phyloP scores from a whole-genome alignment of 1,140 invertebrate species.

The Drosophila seguyi region DNA sequence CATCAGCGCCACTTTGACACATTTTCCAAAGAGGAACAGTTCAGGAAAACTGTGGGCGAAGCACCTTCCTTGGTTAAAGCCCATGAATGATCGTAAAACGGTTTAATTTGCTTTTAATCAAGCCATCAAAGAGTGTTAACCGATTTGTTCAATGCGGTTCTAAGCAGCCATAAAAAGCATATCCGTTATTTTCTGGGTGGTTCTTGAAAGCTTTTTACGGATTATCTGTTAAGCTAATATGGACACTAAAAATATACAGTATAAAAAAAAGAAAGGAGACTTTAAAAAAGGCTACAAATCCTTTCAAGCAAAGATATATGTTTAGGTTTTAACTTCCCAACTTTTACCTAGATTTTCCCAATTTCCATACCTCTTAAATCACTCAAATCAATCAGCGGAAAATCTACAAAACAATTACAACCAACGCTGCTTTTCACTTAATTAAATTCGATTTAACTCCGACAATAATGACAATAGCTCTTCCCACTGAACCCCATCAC shows the following conservation, averaged over 20 bases:
- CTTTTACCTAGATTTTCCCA: not conserved
- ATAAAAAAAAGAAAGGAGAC: not conserved
- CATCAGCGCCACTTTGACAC: conserved; percentile 46
- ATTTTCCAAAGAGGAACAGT: conserved; percentile 16
- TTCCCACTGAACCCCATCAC: conserved; percentile 29
- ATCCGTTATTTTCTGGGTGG: conserved; percentile 39
- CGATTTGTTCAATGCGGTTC: conserved; percentile 55
- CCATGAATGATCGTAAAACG: conserved; percentile 50
- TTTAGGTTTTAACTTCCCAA: not conserved
- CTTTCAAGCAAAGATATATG: not conserved
- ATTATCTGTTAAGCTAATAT: conserved; percentile 1
- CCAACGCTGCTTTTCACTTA: conserved; percentile 55
- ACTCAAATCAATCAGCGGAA: not conserved
- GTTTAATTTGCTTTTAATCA: conserved; percentile 68
- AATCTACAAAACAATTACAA: conserved; percentile 72
- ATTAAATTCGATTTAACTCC: conserved; percentile 67
- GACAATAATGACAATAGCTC: conserved; percentile 31
- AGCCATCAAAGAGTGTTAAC: conserved; percentile 63
- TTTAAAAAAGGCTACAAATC: not conserved
- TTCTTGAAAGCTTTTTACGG: not conserved
- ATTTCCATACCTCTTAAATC: not conserved
- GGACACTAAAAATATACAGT: not conserved
- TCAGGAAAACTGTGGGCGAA: conserved; percentile 47
- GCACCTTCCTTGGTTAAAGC: conserved; percentile 33
- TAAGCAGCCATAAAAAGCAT: conserved; percentile 3